Base-by-base conservation (phyloP, 2,113 vertebrate genomes). In the Rhinopithecus roxellana region DNA sequence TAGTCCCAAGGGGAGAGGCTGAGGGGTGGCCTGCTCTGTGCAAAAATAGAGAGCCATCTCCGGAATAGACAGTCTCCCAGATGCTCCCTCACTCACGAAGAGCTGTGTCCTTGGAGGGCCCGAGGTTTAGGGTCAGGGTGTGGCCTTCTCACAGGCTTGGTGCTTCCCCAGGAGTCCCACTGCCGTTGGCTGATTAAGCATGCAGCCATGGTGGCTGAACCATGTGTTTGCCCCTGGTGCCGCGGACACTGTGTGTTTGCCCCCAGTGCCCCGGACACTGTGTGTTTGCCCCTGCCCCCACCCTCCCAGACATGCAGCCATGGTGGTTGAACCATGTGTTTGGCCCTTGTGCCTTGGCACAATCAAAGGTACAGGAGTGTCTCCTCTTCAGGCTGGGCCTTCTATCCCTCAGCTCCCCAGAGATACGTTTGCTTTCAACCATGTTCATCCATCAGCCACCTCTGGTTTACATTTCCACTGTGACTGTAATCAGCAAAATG, bases 401-500 rank as follows among this genome's bases (percentile, higher is more conserved):
- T 80, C 38, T 5, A 30, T 77, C 86, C 45, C 1, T 61, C 9
- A 82, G 10, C 59, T 43, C 83, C 35, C 43, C 13, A 43, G 91
- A 89, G 92, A 27, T 38, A 61, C 52, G 35, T 87, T 75, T 43
- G 67, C 94, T 84, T 85, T 88, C 20, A 32, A 18, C 52, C 45
- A 14, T 17, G 25, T n/a, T 84, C 80, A 90, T 74, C 89, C 69
- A 52, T 97, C 93, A 97, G 93, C 72, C 72, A 27, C 87, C 88
- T 89, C 94, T 74, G 77, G 89, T 82, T 97, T 90, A 84, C 64
- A 61, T 89, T 95, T 96, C 75, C 5, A 5, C 89, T 48, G 43
- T 89, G 82, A 93, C 81, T 85, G 85, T 72, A 95, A 94, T 92
- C 94, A 89, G 90, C 88, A 94, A 89, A 94, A 59, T 43, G 80